Base-by-base conservation (phyloP, 2,113 vertebrate genomes). In the Fulmarus glacialis region DNA sequence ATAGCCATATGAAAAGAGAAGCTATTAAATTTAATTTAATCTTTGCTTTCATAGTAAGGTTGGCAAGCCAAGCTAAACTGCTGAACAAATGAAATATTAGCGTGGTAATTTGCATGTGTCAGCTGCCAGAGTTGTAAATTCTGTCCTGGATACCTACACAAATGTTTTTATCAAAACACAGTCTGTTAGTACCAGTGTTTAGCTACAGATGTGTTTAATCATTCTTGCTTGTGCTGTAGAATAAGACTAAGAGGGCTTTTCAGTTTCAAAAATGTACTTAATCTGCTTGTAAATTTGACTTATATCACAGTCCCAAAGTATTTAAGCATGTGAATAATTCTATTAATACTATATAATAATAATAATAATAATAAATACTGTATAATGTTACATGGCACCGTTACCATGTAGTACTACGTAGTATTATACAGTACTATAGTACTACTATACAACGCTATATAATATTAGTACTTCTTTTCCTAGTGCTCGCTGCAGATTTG, bases 251-350 rank as follows among this genome's bases (percentile, higher is more conserved):
- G 23, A 52, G 16, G 26, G 30, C 24, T 87, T 79, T 79, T 36
- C 34, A 15, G 16, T 63, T 70, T 73, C 26, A 87, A 18, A 90
- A 74, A 58, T 30, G 6, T 75, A 88, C 56, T 77, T 80, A 52
- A 64, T 60, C 82, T 88, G 17, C 43, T 59, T 88, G 18, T 88
- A 90, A 92, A 40, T 86, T 40, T 89, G 42, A 80, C 47, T 90
- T 53, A 38, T 82, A 50, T 10, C 34, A 56, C 17, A 83, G 12
- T 55, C 14, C 36, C 24, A 12, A 58, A 73, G 23, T 73, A 68
- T 47, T 83, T 82, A 43, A 92, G 27, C 5, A 11, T 58, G 27
- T 66, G 36, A 72, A 66, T 89, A 63, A 66, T 82, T 63, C 27
- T 64, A 23, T 77, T 87, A 55, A 42, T 82, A 56, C 34, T 36